phyloP scores from a whole-genome alignment of 2,113 vertebrate genomes.

The Ifrita kowaldi region DNA sequence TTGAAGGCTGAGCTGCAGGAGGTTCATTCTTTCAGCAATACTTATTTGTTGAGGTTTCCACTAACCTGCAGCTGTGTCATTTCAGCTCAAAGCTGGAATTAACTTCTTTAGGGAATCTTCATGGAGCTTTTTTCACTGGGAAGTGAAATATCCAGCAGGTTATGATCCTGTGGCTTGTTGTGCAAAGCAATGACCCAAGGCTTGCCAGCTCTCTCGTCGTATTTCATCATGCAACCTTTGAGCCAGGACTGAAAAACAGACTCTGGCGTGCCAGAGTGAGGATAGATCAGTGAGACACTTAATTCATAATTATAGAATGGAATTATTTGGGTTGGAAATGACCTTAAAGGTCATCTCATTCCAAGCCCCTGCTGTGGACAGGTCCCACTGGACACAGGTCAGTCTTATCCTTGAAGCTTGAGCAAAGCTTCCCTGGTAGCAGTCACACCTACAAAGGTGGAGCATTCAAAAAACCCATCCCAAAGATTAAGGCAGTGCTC shows the following conservation, averaged over 20 bases:
- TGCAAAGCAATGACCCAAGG: not conserved
- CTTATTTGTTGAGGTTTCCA: not conserved
- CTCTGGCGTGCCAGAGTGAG: not conserved
- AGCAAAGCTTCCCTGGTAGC: not conserved
- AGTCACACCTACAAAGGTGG: not conserved
- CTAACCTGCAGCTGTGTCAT: not conserved
- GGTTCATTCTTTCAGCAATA: not conserved
- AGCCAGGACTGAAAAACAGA: not conserved
- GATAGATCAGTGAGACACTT: not conserved
- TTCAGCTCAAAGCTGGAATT: not conserved
- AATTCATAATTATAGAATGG: not conserved
- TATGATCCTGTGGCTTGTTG: not conserved
- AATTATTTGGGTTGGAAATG: not conserved
- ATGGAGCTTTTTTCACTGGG: not conserved
- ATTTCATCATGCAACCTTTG: not conserved
- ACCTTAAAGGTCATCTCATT: not conserved
- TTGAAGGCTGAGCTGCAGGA: not conserved
- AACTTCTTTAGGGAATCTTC: not conserved
- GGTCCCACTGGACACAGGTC: not conserved
- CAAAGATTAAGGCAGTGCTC: not conserved
- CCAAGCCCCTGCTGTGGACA: not conserved
- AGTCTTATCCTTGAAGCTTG: not conserved
- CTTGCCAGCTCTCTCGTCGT: fast-evolving
- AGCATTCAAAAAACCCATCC: not conserved
- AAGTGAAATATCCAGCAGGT: not conserved